Evolutionary conservation across 1,140 invertebrate genomes (phyloP), one percentile per base, ranked within the genome.

Genomic region (Cyclina sinensis): DNA sequence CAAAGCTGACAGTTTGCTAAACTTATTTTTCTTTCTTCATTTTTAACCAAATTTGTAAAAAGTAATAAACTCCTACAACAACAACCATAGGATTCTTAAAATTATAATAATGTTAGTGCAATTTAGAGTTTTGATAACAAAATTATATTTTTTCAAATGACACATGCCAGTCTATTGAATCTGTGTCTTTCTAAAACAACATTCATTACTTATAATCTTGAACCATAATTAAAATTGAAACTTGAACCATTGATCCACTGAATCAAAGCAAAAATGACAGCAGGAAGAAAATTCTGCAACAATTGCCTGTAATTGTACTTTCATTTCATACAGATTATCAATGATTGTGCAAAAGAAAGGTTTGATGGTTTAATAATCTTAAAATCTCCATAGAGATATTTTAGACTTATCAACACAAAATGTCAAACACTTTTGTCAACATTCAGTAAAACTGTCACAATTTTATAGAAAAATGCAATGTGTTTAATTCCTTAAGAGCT

Each of bases 371-470:
- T 79, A 57, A 79, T 78, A 14, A 32, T 51, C 74, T 78, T 78
- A 9, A 21, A 78, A 24, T 57, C 18, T 57, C 48, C 76, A 79
- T 59, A 48, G 24, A 46, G 37, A n/a, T 74, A n/a, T 2, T 12
- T 12, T 30, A 16, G 74, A 24, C 24, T 62, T 81, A 79, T 62
- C 57, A 39, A 62, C 37, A 81, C 79, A 18, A n/a, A 0, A 43
- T 81, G 79, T 30, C 79, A 81, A 81, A 81, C 79, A 81, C 79
- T 65, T 81, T 81, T 81, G 54, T 57, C 39, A 65, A 57, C 43
- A 65, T 39, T 35, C 59, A 54, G 32, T 81, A 81, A 62, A 81
- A 62, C 79, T 81, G 79, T 65, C 79, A 81, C n/a, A 79, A 46
- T 3, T 65, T 37, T 37, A 32, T 51, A 35, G 21, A 51, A 78